Conservation (phyloP, 1,140 invertebrate genomes). For the Rhopalosiphum padi region DNA sequence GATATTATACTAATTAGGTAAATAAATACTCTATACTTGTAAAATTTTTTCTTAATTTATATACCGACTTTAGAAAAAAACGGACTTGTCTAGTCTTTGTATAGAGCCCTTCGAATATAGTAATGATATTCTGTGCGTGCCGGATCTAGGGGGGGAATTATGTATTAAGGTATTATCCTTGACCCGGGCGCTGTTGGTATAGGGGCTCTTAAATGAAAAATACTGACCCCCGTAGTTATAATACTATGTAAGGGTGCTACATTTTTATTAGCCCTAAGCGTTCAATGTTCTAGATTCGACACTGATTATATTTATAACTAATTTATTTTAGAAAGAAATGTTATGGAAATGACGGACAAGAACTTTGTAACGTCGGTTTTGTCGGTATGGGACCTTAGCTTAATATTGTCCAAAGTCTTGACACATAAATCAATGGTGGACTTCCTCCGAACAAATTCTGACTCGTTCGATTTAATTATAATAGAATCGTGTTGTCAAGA, state of each 20-base stretch:
- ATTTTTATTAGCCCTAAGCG: too few relatives aligned
- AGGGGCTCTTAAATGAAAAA: too few relatives aligned
- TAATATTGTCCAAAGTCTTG: neutral
- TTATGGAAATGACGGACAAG: neutral
- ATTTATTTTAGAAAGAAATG: constrained; percentile 4
- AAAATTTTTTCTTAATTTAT: too few relatives aligned
- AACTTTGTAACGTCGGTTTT: neutral
- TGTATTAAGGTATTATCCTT: too few relatives aligned
- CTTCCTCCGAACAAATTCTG: neutral
- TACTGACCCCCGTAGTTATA: too few relatives aligned
- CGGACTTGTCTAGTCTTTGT: neutral
- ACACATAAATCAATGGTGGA: constrained; percentile 9
- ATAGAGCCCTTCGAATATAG: neutral
- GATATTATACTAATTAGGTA: too few relatives aligned
- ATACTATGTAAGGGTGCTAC: too few relatives aligned
- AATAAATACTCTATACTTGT: too few relatives aligned
- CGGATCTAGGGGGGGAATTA: too few relatives aligned
- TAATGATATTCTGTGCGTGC: neutral
- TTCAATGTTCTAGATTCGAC: too few relatives aligned
- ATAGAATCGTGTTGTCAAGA: constrained; percentile 62
- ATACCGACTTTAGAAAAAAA: neutral
- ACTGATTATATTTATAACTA: neutral
- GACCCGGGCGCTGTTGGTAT: too few relatives aligned
- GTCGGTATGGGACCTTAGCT: neutral
- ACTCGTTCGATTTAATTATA: constrained; percentile 62